Evolutionary conservation across 2,797 vertebrate genomes (phyloP), one percentile per base, ranked within the genome.

Genomic region (Avahi laniger): DNA sequence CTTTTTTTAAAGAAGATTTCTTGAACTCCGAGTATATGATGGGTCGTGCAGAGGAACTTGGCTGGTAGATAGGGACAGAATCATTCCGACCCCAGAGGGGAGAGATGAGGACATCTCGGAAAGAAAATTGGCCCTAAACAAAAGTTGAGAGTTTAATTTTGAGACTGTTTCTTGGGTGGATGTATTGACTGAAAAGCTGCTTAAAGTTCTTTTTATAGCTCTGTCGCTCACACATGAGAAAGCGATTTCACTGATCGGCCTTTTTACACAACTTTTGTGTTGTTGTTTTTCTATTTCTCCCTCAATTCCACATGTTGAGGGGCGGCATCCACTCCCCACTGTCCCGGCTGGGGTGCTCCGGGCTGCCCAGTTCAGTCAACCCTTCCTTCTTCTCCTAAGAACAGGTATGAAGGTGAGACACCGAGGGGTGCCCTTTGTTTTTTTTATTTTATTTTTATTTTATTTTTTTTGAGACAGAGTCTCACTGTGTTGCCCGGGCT

Each of bases 141-240:
- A 81, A 90, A 54, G 54, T 24, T 30, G 72, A 85, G 61, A 65
- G 43, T 80, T 93, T 78, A 73, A 89, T 96, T 94, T 80, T 13
- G n/a, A 95, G 83, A 35, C 70, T 54, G 35, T n/a, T 50, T 97
- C 86, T 95, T 63, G 59, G 59, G 87, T 84, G 43, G 72, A 65
- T 82, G 63, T 7, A 41, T 38, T 72, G 93, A 79, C 57, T 35
- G 93, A 94, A 88, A 94, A 91, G 70, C 91, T 88, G 69, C 63
- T 69, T 72, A 4, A 91, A 69, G n/a, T 86, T 87, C 94, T 96
- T 97, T 98, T 97, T 96, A 94, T 93, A 97, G 94, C 57, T 85
- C 80, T 41, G 57, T 38, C 57, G 93, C 69, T 92, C 67, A 59
- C 78, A 79, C 67, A 59, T 7, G 57, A 92, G 81, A 72, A 30